Evolutionary conservation across 2,113 vertebrate genomes (phyloP).

Genomic region (Salvelinus namaycush): DNA sequence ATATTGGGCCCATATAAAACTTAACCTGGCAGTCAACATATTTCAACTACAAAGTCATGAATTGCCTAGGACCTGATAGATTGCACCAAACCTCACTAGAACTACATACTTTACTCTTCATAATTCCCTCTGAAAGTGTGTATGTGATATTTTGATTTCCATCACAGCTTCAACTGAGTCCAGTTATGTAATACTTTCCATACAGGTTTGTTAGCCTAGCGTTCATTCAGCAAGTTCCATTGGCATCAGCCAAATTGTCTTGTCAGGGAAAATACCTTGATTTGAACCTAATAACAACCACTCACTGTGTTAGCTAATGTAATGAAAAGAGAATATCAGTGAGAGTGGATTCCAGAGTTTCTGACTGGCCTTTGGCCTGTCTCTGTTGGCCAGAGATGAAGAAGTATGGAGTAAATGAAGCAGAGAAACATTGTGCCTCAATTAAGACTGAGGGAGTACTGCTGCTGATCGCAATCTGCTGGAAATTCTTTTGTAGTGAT

Average conservation of each 20-base stretch:
- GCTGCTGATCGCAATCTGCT: neutral
- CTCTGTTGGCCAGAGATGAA: conserved; percentile 2
- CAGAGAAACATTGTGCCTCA: neutral
- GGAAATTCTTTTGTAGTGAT: neutral
- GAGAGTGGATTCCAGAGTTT: conserved; percentile 1
- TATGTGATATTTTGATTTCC: conserved; percentile 58
- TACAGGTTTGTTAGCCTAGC: conserved; percentile 38
- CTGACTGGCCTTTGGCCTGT: neutral
- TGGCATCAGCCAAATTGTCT: conserved; percentile 27
- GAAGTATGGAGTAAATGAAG: neutral
- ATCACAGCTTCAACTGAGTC: conserved; percentile 34
- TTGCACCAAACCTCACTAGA: conserved; percentile 41
- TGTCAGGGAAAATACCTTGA: conserved; percentile 51
- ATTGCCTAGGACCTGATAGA: conserved; percentile 47
- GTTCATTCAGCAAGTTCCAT: conserved; percentile 12
- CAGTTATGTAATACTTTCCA: conserved; percentile 57
- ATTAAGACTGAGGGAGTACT: neutral
- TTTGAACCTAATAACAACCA: conserved; percentile 5
- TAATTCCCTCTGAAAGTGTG: conserved; percentile 42
- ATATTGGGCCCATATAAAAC: neutral
- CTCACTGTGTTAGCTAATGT: neutral
- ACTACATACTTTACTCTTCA: conserved; percentile 43
- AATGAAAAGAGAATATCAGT: conserved; percentile 17
- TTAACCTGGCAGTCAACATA: conserved; percentile 42
- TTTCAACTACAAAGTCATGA: conserved; percentile 40